phyloP scores from a whole-genome alignment of 2,113 vertebrate species.

The Podarcis raffonei region DNA sequence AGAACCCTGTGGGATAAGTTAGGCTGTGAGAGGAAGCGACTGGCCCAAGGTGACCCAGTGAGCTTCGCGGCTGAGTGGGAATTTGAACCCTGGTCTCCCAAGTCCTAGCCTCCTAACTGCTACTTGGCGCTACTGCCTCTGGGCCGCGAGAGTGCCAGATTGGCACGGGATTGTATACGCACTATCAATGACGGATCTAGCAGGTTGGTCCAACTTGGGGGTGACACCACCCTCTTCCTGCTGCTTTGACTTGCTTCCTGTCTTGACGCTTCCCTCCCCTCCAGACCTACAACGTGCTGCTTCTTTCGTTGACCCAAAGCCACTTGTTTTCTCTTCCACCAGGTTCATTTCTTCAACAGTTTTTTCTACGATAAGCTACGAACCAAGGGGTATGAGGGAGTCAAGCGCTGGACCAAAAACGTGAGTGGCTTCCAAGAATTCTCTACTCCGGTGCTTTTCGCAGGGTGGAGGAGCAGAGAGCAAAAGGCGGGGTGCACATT shows the following conservation, averaged over 20 bases:
- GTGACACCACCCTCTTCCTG: not conserved
- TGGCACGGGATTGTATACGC: too few species aligned
- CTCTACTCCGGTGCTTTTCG: fast-evolving
- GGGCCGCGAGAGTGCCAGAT: too few species aligned
- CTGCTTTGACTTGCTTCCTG: not conserved
- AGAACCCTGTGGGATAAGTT: too few species aligned
- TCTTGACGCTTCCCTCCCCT: fast-evolving
- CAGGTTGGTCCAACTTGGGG: fast-evolving
- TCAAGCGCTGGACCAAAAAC: constrained; percentile 95
- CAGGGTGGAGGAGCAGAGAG: not conserved
- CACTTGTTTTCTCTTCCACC: constrained; percentile 28
- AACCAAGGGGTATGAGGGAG: constrained; percentile 92
- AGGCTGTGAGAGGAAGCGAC: too few species aligned
- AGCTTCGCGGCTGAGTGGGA: too few species aligned
- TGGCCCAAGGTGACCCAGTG: too few species aligned
- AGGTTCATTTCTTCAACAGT: constrained; percentile 96
- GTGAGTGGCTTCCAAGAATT: constrained; percentile 72
- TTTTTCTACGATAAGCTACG: constrained; percentile 94
- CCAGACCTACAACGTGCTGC: not conserved
- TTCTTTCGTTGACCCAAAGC: not conserved
- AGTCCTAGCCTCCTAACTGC: too few species aligned
- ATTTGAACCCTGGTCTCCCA: too few species aligned
- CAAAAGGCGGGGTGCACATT: too few species aligned
- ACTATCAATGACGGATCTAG: too few species aligned
- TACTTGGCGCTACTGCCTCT: too few species aligned